A percentile compares a stretch with the other conserved stretches of the same genome.
These are phyloP conservation scores for Molanna angustata DNA, from an alignment of 2,888 invertebrate genomes.

Conservation along the genomic window DNA sequence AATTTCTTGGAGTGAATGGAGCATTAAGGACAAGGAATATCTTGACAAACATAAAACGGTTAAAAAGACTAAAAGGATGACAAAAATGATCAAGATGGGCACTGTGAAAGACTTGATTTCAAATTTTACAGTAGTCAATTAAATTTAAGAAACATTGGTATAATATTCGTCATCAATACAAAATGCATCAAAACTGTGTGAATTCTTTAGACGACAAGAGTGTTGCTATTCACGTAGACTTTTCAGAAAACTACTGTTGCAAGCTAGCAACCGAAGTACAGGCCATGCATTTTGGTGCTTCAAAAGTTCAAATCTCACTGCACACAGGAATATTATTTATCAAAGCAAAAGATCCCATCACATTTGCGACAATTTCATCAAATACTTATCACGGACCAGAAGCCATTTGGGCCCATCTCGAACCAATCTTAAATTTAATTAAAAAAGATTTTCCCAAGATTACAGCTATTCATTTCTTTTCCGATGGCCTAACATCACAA, in stretches of 20 bases:
- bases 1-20: too few species aligned
- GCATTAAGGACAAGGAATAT: too few species aligned
- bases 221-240: neutral
- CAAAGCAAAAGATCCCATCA: too few species aligned
- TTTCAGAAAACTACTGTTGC: neutral
- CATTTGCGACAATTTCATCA: too few species aligned
- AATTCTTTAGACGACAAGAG: neutral
- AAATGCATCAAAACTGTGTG: neutral
- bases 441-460: neutral
- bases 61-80: too few species aligned
- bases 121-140: too few species aligned
- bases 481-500: neutral
- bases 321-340: neutral
- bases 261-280: neutral
- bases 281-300: slow-evolving; percentile 1
- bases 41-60: too few species aligned
- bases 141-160: slow-evolving; percentile 1
- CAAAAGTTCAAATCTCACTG: neutral
- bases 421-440: neutral
- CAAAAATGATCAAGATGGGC: too few species aligned
- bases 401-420: neutral
- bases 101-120: too few species aligned
- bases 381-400: too few species aligned
- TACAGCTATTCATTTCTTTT: neutral
- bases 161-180: neutral